These are phyloP conservation scores for Andrena minutula DNA, from an alignment of 2,888 invertebrate genomes.

Conservation along the genomic window DNA sequence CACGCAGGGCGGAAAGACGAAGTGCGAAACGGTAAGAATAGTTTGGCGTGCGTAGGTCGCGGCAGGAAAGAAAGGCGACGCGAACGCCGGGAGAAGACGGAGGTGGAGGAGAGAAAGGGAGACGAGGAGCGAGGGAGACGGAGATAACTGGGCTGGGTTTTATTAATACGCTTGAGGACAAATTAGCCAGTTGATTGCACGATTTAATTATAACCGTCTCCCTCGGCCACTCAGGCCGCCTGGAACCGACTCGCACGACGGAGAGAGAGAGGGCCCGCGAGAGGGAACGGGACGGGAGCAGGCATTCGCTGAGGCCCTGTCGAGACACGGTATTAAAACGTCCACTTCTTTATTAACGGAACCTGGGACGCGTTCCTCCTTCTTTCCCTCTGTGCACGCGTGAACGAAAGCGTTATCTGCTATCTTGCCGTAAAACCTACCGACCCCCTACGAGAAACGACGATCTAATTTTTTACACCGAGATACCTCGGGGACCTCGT, in stretches of 20 bases:
- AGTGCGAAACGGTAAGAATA: constrained; percentile 70
- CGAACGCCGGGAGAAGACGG: not conserved
- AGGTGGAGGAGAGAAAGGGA: constrained; percentile 8
- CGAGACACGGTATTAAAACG: constrained; percentile 81
- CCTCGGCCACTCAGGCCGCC: constrained; percentile 63
- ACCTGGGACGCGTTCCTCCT: constrained; percentile 61
- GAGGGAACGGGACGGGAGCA: constrained; percentile 19
- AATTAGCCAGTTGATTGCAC: constrained; percentile 83
- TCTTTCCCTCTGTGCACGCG: constrained; percentile 47
- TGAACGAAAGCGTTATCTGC: constrained; percentile 59
- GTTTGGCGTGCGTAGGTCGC: constrained; percentile 62
- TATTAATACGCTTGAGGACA: constrained; percentile 83
- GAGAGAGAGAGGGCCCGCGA: constrained; percentile 33
- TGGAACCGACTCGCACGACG: constrained; percentile 36
- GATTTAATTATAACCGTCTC: constrained; percentile 82
- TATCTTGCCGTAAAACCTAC: constrained; percentile 62
- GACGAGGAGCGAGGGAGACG: constrained; percentile 7
- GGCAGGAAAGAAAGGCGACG: constrained; percentile 46
- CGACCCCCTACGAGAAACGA: constrained; percentile 54
- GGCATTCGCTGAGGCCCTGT: constrained; percentile 74
- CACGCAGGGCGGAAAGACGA: constrained; percentile 39
- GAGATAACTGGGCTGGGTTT: constrained; percentile 71
- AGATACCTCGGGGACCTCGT: not conserved
- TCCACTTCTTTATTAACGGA: constrained; percentile 83
- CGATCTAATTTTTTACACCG: constrained; percentile 60